Evolutionary conservation across 2,888 invertebrate genomes (phyloP).

Genomic region (Hermodice carunculata): DNA sequence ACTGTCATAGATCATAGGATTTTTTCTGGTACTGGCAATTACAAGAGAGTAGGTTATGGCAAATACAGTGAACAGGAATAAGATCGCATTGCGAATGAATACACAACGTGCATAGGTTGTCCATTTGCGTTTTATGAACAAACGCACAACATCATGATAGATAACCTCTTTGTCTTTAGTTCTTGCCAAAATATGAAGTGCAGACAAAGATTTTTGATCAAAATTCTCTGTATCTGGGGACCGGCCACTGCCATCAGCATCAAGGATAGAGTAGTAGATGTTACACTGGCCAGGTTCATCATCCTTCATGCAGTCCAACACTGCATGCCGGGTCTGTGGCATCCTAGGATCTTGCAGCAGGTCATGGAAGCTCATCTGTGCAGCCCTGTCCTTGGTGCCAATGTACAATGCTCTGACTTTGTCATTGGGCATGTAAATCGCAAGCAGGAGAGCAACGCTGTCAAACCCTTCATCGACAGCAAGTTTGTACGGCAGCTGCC

Average conservation of each 20-base stretch:
- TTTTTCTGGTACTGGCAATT: too few relatives aligned
- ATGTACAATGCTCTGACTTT: slow-evolving; percentile 42
- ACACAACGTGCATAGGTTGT: slow-evolving; percentile 54
- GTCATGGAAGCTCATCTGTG: slow-evolving; percentile 45
- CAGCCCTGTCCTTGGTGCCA: slow-evolving; percentile 23
- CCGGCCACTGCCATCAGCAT: slow-evolving; percentile 51
- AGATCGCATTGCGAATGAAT: too few relatives aligned
- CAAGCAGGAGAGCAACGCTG: slow-evolving; percentile 50
- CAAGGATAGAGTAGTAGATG: slow-evolving; percentile 53
- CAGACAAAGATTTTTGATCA: slow-evolving; percentile 46
- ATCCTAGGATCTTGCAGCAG: slow-evolving; percentile 35
- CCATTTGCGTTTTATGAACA: slow-evolving; percentile 56
- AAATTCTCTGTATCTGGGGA: slow-evolving; percentile 48
- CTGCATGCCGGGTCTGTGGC: slow-evolving; percentile 48
- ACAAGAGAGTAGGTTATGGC: too few relatives aligned
- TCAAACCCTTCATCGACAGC: slow-evolving; percentile 53
- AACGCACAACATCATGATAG: slow-evolving; percentile 52
- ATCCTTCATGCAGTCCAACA: slow-evolving; percentile 59
- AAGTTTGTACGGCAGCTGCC: slow-evolving; percentile 46
- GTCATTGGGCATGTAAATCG: slow-evolving; percentile 48
- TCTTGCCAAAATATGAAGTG: slow-evolving; percentile 56
- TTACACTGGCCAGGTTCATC: slow-evolving; percentile 43
- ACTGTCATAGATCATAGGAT: too few relatives aligned
- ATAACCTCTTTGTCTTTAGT: slow-evolving; percentile 52
- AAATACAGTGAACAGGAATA: too few relatives aligned